Percentiles rank a stretch among this genome's conserved stretches.
These are phyloP conservation scores for Heliconius sara DNA, from an alignment of 2,888 invertebrate species.

Conservation along the genomic window DNA sequence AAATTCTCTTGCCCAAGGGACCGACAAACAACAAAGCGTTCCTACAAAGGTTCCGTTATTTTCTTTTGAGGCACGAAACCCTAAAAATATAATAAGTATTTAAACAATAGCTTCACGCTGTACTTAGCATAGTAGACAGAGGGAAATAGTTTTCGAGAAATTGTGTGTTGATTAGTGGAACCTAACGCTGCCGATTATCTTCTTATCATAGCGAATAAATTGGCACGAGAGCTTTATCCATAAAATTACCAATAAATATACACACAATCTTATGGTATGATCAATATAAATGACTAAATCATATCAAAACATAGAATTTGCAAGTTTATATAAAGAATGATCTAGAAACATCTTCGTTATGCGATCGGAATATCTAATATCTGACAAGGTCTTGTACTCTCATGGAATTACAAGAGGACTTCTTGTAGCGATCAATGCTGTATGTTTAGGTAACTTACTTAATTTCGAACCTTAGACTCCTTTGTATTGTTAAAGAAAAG, in stretches of 20 bases:
- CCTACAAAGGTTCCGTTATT: no score
- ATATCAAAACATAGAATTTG: constrained; percentile 1
- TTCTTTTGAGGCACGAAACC: no score
- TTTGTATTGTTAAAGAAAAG: not conserved
- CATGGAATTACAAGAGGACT: constrained; percentile 11
- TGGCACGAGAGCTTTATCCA: no score
- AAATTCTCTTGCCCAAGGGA: no score
- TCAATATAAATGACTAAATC: not conserved
- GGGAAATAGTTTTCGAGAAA: no score
- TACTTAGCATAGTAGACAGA: no score
- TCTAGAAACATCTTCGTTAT: constrained; percentile 23
- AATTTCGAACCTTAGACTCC: not conserved
- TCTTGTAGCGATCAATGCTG: constrained; percentile 18
- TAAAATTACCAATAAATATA: not conserved
- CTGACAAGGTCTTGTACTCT: constrained; percentile 21
- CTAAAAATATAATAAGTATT: no score
- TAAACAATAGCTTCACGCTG: no score
- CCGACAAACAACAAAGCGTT: no score
- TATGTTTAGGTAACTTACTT: constrained; percentile 8
- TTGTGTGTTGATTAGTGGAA: no score
- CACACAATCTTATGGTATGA: not conserved
- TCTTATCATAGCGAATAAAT: no score
- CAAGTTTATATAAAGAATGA: constrained; percentile 11
- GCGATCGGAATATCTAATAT: constrained; percentile 25
- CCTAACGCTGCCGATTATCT: no score